Evolutionary conservation across 30 jellyfish, hydroid and myxozoan species (phyloP).

Genomic region (Cassiopea andromeda): DNA sequence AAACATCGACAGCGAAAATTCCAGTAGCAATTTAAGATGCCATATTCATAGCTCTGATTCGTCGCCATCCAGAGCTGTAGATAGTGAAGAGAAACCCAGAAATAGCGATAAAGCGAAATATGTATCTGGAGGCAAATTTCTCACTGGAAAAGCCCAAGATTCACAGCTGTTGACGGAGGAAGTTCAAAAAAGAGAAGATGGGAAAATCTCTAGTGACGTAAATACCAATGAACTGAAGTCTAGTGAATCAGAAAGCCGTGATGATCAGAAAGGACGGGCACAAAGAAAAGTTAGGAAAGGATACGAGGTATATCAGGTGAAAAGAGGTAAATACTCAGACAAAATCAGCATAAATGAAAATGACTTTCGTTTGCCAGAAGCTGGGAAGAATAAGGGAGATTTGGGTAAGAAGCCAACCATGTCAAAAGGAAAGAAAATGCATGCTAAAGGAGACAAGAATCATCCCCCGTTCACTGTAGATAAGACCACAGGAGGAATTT

Average conservation of each 20-base stretch:
- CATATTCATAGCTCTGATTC: too few species aligned
- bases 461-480: neutral
- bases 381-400: neutral
- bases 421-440: neutral
- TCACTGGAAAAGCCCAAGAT: too few species aligned
- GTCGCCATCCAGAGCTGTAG: too few species aligned
- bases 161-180: too few species aligned
- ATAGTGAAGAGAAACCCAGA: too few species aligned
- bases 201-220: too few species aligned
- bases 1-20: too few species aligned
- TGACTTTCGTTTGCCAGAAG: neutral
- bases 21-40: too few species aligned
- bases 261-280: constrained; percentile 5
- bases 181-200: too few species aligned
- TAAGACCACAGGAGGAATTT: neutral
- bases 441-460: neutral
- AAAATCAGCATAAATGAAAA: constrained; percentile 9
- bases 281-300: constrained; percentile 24
- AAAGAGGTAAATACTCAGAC: constrained; percentile 59
- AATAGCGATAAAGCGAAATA: too few species aligned
- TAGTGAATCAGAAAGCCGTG: neutral
- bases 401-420: neutral
- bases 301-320: constrained; percentile 35
- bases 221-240: too few species aligned
- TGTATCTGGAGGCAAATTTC: too few species aligned